Evolutionary conservation across 2,888 invertebrate genomes (phyloP).

Genomic region (Tuberolachnus salignus): DNA sequence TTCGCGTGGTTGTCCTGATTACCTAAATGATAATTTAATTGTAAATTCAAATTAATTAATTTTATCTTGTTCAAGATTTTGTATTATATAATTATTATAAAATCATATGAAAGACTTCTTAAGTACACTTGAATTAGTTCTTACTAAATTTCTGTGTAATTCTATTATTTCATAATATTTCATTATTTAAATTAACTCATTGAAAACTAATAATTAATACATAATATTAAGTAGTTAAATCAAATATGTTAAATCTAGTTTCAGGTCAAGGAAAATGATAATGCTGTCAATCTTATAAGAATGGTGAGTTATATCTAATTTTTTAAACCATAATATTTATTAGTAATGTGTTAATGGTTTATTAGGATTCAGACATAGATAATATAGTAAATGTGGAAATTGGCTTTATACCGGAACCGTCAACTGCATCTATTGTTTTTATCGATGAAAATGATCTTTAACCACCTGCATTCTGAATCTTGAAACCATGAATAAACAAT

Average conservation of each 20-base stretch:
- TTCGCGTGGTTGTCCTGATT: too few relatives aligned
- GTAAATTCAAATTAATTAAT: too few relatives aligned
- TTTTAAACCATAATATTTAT: background rate
- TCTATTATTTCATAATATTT: too few relatives aligned
- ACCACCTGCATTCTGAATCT: too few relatives aligned
- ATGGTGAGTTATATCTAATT: constrained; percentile 1
- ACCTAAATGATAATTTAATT: too few relatives aligned
- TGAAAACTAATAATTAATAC: background rate
- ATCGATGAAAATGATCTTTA: constrained; percentile 43
- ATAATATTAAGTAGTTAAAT: too few relatives aligned
- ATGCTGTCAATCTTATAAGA: background rate
- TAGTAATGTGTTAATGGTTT: background rate
- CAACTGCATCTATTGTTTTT: constrained; percentile 27
- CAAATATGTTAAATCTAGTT: background rate
- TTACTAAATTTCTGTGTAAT: too few relatives aligned
- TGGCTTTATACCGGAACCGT: constrained; percentile 31
- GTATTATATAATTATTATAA: too few relatives aligned
- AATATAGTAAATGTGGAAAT: constrained; percentile 25
- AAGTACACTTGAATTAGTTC: too few relatives aligned
- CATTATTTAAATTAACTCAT: too few relatives aligned
- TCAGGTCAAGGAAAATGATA: constrained; percentile 7
- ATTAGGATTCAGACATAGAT: constrained; percentile 31
- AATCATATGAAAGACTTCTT: too few relatives aligned
- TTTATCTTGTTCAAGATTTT: too few relatives aligned
- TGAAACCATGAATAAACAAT: background rate